Conservation (phyloP, 2,113 vertebrate genomes). For the Numida meleagris region DNA sequence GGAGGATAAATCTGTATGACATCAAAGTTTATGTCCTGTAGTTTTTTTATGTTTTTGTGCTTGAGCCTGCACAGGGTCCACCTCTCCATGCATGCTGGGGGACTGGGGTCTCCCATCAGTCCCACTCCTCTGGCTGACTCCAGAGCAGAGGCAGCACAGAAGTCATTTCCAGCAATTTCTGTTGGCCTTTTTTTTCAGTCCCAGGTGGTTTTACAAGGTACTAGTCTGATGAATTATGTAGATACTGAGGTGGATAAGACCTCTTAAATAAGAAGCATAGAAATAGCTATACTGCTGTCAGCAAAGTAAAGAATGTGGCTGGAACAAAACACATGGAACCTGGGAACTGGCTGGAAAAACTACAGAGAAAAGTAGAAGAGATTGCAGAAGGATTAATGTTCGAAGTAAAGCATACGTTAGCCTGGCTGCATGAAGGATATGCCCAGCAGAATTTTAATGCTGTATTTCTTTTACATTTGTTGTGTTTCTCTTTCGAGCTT, state of each 20-base stretch:
- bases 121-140: neutral
- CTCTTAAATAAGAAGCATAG: neutral
- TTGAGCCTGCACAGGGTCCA: neutral
- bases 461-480: neutral
- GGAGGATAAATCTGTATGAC: neutral
- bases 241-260: neutral
- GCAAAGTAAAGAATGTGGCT: neutral
- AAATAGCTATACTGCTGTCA: neutral
- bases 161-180: neutral
- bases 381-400: neutral
- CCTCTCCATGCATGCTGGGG: fast-evolving
- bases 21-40: neutral
- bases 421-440: neutral
- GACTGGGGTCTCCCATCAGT: neutral
- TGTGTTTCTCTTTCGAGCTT: neutral
- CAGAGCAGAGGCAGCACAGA: neutral
- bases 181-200: neutral
- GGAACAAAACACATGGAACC: neutral
- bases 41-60: neutral
- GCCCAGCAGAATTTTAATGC: neutral
- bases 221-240: neutral
- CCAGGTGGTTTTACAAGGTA: neutral
- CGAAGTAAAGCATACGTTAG: neutral
- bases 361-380: neutral
- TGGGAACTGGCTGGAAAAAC: neutral